Evolutionary conservation across 2,797 vertebrate species (phyloP).

Genomic region (Urocyon cinereoargenteus): DNA sequence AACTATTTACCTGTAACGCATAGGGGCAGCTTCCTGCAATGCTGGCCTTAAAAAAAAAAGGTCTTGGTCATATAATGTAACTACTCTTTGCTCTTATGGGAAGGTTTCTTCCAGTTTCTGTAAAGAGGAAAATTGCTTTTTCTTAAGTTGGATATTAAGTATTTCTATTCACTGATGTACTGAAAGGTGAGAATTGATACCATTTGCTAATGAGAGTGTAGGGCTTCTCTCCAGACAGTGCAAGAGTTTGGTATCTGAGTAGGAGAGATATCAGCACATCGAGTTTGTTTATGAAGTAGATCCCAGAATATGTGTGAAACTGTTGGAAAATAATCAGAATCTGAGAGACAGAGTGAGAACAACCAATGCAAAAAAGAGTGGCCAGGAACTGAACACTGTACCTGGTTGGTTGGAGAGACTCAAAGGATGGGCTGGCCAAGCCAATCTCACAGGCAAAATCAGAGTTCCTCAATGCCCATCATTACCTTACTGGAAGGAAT

Average conservation of each 20-base stretch:
- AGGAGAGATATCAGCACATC: not conserved
- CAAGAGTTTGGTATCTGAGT: not conserved
- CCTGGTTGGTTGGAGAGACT: not conserved
- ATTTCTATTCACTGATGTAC: not conserved
- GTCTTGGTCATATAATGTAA: not conserved
- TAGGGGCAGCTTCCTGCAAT: not conserved
- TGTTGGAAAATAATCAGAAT: slow-evolving; percentile 23
- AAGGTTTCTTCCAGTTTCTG: not conserved
- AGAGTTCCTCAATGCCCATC: not conserved
- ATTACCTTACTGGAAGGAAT: not conserved
- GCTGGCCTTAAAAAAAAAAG: not conserved
- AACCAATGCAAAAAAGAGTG: not conserved
- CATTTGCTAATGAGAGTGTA: not conserved
- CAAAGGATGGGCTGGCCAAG: not conserved
- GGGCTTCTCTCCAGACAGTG: not conserved
- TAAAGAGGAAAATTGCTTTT: not conserved
- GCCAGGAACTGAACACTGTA: not conserved
- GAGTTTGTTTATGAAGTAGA: not conserved
- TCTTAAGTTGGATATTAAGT: not conserved
- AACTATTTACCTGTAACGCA: not conserved
- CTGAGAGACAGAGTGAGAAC: not conserved
- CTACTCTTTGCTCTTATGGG: not conserved
- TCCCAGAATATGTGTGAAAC: not conserved
- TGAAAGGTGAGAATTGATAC: not conserved
- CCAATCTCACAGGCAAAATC: not conserved